Evolutionary conservation across 2,113 vertebrate species (phyloP).

Genomic region (Nyctibius bracteatus): DNA sequence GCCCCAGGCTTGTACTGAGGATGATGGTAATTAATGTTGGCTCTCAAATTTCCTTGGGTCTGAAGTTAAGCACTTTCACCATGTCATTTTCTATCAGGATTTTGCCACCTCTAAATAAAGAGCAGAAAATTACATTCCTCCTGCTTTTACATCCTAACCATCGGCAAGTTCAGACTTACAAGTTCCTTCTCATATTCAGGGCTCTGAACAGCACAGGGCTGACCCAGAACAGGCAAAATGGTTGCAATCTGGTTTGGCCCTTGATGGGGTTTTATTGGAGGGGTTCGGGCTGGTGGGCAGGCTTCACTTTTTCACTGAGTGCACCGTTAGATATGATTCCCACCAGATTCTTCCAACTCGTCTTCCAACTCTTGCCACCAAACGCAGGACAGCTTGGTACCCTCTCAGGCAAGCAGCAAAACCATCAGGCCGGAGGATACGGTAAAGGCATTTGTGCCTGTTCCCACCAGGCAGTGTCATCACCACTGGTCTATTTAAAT

Average conservation of each 20-base stretch:
- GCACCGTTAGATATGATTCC: background rate
- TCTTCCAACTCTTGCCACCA: background rate
- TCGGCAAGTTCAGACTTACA: background rate
- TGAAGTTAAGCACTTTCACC: conserved; percentile 42
- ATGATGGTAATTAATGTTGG: conserved; percentile 40
- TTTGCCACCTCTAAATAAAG: conserved; percentile 30
- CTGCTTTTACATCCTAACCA: background rate
- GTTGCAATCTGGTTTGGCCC: background rate
- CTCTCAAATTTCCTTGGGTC: conserved; percentile 37
- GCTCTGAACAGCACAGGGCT: background rate
- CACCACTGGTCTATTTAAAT: background rate
- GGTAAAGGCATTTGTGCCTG: background rate
- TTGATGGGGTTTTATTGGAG: background rate
- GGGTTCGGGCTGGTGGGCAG: background rate
- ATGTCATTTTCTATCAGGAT: conserved; percentile 6
- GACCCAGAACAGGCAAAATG: background rate
- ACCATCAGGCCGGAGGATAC: background rate
- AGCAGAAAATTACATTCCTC: background rate
- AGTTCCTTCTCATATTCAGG: background rate
- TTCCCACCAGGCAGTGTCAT: background rate
- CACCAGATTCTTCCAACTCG: background rate
- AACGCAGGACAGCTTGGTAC: background rate
- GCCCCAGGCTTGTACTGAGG: background rate
- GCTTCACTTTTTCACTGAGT: background rate
- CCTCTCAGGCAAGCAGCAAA: background rate